Percentiles rank a stretch among this genome's conserved stretches.
Evolutionary conservation across 2,113 vertebrate genomes (phyloP).

Genomic region (Prionailurus bengalensis): DNA sequence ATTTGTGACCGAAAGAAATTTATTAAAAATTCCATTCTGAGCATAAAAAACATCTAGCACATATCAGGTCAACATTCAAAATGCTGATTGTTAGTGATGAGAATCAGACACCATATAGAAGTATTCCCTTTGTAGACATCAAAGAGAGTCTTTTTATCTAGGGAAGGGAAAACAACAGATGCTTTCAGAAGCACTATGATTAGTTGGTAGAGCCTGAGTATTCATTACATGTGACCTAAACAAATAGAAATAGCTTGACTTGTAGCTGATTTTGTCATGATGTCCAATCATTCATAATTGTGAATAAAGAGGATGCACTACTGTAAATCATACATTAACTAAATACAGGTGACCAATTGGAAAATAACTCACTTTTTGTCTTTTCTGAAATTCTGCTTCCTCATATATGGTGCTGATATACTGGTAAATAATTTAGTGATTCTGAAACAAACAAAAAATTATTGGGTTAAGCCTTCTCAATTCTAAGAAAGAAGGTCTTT

Average conservation of each 20-base stretch:
- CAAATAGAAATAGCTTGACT: not conserved
- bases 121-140: not conserved
- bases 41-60: not conserved
- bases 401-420: not conserved
- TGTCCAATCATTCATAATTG: not conserved
- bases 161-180: not conserved
- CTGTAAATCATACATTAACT: not conserved
- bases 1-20: not conserved
- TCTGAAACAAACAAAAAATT: not conserved
- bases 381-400: not conserved
- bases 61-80: not conserved
- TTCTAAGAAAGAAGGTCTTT: not conserved
- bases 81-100: not conserved
- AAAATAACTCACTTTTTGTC: not conserved
- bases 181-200: conserved; percentile 1
- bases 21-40: not conserved
- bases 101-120: not conserved
- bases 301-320: not conserved
- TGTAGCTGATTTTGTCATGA: not conserved
- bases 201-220: not conserved
- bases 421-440: not conserved
- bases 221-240: not conserved
- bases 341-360: not conserved
- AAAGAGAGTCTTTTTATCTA: not conserved
- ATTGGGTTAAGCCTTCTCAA: not conserved